These are phyloP conservation scores for Electrophaes corylata DNA, from an alignment of 2,888 invertebrate genomes.

Conservation along the genomic window DNA sequence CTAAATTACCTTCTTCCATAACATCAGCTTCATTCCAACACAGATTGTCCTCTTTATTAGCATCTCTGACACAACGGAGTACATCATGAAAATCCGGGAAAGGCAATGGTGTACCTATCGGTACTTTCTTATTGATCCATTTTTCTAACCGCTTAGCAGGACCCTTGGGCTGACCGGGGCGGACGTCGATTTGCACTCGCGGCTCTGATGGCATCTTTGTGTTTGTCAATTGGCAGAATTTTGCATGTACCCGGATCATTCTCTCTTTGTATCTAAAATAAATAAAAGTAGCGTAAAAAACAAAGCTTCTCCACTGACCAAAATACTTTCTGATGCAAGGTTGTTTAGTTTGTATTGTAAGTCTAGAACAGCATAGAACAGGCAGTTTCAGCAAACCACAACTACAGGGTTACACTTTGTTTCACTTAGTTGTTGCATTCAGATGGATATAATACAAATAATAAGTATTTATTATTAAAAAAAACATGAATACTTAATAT, in stretches of 20 bases:
- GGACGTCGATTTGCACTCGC: conserved; percentile 63
- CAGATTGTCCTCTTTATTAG: conserved; percentile 69
- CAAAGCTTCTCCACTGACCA: background rate
- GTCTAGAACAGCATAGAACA: too few species aligned
- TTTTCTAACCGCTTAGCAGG: conserved; percentile 73
- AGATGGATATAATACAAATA: too few species aligned
- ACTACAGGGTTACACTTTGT: too few species aligned
- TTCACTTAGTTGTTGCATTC: background rate
- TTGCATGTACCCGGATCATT: conserved; percentile 79
- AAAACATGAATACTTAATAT: conserved; percentile 2
- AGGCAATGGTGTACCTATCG: conserved; percentile 68
- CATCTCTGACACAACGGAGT: conserved; percentile 68
- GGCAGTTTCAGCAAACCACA: too few species aligned
- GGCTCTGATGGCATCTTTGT: conserved; percentile 78
- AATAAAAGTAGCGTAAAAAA: background rate
- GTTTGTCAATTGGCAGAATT: conserved; percentile 86
- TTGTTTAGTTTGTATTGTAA: background rate
- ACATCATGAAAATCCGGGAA: conserved; percentile 85
- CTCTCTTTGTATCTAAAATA: conserved; percentile 73
- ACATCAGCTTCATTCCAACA: conserved; percentile 72
- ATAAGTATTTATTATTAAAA: too few species aligned
- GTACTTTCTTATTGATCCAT: conserved; percentile 74
- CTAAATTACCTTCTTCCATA: conserved; percentile 71
- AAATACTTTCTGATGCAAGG: background rate
- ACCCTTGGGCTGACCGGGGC: conserved; percentile 64